phyloP scores from a whole-genome alignment of 2,797 vertebrate species.

The Kryptolebias ocellatus region DNA sequence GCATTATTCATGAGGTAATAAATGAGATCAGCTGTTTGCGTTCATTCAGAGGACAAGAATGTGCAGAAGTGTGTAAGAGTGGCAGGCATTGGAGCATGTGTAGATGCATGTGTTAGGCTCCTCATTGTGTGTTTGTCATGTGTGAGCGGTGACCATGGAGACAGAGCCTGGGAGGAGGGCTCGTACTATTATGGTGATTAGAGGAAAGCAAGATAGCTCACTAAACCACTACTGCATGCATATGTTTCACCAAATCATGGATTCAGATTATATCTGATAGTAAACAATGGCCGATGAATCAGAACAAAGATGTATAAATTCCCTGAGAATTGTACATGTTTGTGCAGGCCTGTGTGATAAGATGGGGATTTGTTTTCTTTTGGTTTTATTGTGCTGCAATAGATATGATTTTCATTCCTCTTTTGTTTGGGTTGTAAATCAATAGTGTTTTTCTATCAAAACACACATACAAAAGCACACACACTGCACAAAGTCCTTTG shows the following conservation, averaged over 20 bases:
- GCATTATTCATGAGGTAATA: constrained; percentile 72
- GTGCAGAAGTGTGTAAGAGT: constrained; percentile 34
- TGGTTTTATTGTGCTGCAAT: constrained; percentile 20
- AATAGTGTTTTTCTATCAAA: constrained; percentile 58
- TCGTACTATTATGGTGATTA: constrained; percentile 63
- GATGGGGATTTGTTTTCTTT: constrained; percentile 16
- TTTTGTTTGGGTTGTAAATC: constrained; percentile 66
- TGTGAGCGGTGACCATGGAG: constrained; percentile 75
- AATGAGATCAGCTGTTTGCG: constrained; percentile 70
- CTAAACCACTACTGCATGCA: constrained; percentile 16
- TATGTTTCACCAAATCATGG: constrained; percentile 21
- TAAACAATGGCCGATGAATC: constrained; percentile 13
- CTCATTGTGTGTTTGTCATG: constrained; percentile 70
- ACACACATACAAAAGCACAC: constrained; percentile 17
- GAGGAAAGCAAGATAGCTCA: constrained; percentile 51
- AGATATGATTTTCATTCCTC: constrained; percentile 19
- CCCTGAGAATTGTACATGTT: constrained; percentile 21
- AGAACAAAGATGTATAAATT: constrained; percentile 25
- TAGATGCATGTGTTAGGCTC: constrained; percentile 58
- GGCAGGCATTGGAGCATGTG: constrained; percentile 36
- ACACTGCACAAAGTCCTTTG: constrained; percentile 44
- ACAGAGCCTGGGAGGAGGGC: constrained; percentile 64
- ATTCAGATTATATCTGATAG: constrained; percentile 14
- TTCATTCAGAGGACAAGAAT: constrained; percentile 41
- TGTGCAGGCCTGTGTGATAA: constrained; percentile 8